Percentiles rank a stretch among this genome's conserved stretches.
phyloP scores from a whole-genome alignment of 1,140 invertebrate genomes.

The Cotesia glomerata region DNA sequence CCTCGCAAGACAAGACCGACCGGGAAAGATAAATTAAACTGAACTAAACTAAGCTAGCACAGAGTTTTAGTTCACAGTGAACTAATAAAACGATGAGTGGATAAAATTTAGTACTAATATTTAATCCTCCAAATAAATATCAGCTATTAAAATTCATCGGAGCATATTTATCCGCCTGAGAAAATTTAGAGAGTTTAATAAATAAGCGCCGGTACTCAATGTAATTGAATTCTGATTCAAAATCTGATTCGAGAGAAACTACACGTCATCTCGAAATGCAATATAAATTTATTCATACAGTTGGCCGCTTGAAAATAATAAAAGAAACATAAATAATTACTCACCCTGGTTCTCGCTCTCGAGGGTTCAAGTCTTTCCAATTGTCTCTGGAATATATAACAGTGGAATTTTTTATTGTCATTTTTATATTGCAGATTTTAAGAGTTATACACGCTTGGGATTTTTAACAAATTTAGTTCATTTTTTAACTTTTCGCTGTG shows the following conservation, averaged over 20 bases:
- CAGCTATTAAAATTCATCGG: constrained; percentile 11
- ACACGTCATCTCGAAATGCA: background rate
- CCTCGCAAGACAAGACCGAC: background rate
- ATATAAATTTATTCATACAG: background rate
- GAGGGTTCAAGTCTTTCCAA: constrained; percentile 46
- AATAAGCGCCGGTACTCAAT: background rate
- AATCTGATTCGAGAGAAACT: background rate
- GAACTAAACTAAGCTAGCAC: too few species aligned
- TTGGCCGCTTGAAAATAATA: background rate
- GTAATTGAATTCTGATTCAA: constrained; percentile 17
- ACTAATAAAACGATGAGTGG: too few species aligned
- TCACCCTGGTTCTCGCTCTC: constrained; percentile 45
- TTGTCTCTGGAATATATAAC: constrained; percentile 35
- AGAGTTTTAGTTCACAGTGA: too few species aligned
- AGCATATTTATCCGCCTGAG: constrained; percentile 25
- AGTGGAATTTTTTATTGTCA: too few species aligned
- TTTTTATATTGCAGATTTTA: too few species aligned
- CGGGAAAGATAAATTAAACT: background rate
- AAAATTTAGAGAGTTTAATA: constrained; percentile 14
- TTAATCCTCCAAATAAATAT: constrained; percentile 3
- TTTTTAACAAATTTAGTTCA: too few species aligned
- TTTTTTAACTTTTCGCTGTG: too few species aligned
- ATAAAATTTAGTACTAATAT: background rate
- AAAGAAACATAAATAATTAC: background rate
- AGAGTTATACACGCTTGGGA: too few species aligned